phyloP scores from a whole-genome alignment of 2,888 invertebrate genomes.

The Drosophila lutescens region DNA sequence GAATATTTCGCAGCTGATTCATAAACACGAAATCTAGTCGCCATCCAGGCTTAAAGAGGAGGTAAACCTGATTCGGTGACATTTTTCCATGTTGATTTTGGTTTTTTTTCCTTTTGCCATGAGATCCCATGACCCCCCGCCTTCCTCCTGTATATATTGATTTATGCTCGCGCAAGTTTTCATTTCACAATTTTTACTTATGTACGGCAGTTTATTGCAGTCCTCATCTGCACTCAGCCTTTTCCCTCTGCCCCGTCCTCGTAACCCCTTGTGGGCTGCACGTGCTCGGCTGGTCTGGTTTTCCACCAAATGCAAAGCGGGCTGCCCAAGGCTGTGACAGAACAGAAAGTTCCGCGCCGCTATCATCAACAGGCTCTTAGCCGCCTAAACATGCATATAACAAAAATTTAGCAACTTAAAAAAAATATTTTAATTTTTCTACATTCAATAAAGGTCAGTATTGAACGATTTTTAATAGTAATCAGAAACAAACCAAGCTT shows the following conservation, averaged over 20 bases:
- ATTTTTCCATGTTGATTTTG: slow-evolving; percentile 1
- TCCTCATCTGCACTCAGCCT: slow-evolving; percentile 40
- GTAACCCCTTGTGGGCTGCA: background rate
- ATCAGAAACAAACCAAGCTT: no score
- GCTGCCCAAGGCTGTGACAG: slow-evolving; percentile 55
- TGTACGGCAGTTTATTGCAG: slow-evolving; percentile 50
- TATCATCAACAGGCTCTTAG: slow-evolving; percentile 69
- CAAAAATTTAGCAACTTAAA: no score
- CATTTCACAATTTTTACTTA: slow-evolving; percentile 60
- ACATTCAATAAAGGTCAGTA: no score
- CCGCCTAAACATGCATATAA: slow-evolving; percentile 32
- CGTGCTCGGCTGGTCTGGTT: slow-evolving; percentile 16
- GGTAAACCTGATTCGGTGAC: slow-evolving; percentile 21
- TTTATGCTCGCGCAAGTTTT: slow-evolving; percentile 66
- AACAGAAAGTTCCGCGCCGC: slow-evolving; percentile 39
- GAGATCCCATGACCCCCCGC: slow-evolving; percentile 25
- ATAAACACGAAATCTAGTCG: background rate
- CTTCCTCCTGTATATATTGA: slow-evolving; percentile 56
- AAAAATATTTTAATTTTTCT: no score
- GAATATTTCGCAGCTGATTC: slow-evolving; percentile 1
- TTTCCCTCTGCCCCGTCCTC: background rate
- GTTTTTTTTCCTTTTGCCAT: slow-evolving; percentile 7
- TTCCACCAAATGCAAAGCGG: slow-evolving; percentile 59
- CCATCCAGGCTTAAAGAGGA: slow-evolving; percentile 1
- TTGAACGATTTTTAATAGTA: no score